A percentile compares a stretch with the other conserved stretches of the same genome.
phyloP scores from a whole-genome alignment of 2,113 vertebrate genomes.

The Bothrops jararaca region DNA sequence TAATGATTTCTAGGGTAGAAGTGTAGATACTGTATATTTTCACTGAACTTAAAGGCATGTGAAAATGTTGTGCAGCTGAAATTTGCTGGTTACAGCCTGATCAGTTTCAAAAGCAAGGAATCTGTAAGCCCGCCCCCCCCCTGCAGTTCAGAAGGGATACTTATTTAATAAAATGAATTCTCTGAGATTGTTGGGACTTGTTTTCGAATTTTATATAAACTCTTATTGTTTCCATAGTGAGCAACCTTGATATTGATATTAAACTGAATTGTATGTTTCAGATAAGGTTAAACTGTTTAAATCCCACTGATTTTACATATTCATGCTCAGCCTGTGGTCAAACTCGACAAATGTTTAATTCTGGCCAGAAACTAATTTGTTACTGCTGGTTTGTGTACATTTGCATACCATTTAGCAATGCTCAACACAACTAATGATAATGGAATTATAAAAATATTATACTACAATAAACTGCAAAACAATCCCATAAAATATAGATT shows the following conservation, averaged over 20 bases:
- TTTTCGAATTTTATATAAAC: background rate
- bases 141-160: too few species aligned
- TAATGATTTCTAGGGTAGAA: background rate
- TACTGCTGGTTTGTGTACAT: background rate
- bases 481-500: background rate
- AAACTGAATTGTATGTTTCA: background rate
- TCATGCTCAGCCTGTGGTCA: background rate
- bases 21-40: background rate
- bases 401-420: background rate
- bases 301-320: background rate
- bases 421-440: background rate
- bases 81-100: background rate
- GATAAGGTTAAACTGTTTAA: background rate
- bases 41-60: background rate
- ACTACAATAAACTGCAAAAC: background rate
- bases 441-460: background rate
- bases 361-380: background rate
- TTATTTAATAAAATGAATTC: background rate
- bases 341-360: background rate
- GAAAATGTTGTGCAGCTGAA: background rate
- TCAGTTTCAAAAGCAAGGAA: too few species aligned
- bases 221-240: background rate
- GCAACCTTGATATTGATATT: background rate
- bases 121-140: background rate
- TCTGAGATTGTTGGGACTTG: background rate